Evolutionary conservation across 2,113 vertebrate species (phyloP).

Genomic region (Nothobranchius furzeri): DNA sequence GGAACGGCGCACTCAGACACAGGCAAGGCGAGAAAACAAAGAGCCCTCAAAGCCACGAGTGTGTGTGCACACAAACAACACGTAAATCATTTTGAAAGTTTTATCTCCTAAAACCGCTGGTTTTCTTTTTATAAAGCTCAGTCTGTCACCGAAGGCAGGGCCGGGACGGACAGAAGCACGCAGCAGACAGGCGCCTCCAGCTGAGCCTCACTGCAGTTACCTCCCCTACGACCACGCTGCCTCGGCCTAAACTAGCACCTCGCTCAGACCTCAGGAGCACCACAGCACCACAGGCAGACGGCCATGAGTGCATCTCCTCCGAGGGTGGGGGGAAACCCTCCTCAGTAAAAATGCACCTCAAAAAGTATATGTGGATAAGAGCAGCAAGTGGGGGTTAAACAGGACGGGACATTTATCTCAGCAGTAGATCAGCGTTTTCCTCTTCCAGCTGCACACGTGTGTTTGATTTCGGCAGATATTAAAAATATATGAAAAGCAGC

Average conservation of each 20-base stretch:
- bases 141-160: conserved; percentile 25
- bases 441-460: neutral
- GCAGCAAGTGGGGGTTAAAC: neutral
- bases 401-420: neutral
- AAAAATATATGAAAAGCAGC: neutral
- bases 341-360: conserved; percentile 52
- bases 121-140: conserved; percentile 51
- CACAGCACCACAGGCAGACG: conserved; percentile 69
- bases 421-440: neutral
- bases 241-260: conserved; percentile 62
- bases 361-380: conserved; percentile 19
- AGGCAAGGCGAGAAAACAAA: conserved; percentile 52
- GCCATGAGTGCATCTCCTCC: conserved; percentile 68
- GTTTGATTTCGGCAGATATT: conserved; percentile 3
- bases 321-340: conserved; percentile 56
- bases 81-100: conserved; percentile 59
- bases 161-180: conserved; percentile 35
- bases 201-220: conserved; percentile 57
- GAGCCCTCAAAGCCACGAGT: conserved; percentile 40
- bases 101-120: conserved; percentile 45
- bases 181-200: conserved; percentile 51
- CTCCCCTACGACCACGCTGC: conserved; percentile 56
- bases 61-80: conserved; percentile 8
- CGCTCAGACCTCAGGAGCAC: conserved; percentile 66
- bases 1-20: conserved; percentile 36